phyloP scores from a whole-genome alignment of 2,888 invertebrate species.

The Andricus quercusramuli region DNA sequence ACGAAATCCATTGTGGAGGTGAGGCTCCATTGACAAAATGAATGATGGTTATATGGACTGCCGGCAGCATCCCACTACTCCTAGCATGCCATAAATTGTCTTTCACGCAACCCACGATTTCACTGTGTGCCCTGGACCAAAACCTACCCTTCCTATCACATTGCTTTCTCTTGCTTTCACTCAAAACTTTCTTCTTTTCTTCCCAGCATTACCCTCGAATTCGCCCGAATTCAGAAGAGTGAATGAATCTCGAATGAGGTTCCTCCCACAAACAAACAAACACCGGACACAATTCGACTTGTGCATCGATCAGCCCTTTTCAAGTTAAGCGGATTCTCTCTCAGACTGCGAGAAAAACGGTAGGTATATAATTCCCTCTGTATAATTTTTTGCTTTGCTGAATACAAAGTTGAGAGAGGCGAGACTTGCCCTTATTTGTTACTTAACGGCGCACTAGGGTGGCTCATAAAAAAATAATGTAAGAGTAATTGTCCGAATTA shows the following conservation, averaged over 20 bases:
- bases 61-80: conserved; percentile 64
- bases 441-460: not conserved
- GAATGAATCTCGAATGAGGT: conserved; percentile 20
- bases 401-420: not conserved
- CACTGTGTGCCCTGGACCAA: conserved; percentile 57
- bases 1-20: conserved; percentile 68
- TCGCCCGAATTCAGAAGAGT: not conserved
- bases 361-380: conserved; percentile 17
- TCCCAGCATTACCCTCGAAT: conserved; percentile 38
- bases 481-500: too few species aligned
- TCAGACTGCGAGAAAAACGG: not conserved
- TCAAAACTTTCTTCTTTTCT: conserved; percentile 34
- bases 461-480: too few species aligned
- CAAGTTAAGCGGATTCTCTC: conserved; percentile 20
- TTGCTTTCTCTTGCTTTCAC: conserved; percentile 30
- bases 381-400: conserved; percentile 54
- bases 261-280: conserved; percentile 22
- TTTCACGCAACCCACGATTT: conserved; percentile 56
- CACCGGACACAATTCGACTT: conserved; percentile 11
- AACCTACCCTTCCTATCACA: conserved; percentile 54
- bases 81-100: conserved; percentile 71
- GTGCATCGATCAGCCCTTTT: conserved; percentile 9
- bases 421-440: not conserved
- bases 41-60: conserved; percentile 72
- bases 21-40: conserved; percentile 73